Percentiles rank a stretch among this genome's conserved stretches.
These are phyloP conservation scores for Aplocera efformata DNA, from an alignment of 2,888 invertebrate species.

Conservation along the genomic window DNA sequence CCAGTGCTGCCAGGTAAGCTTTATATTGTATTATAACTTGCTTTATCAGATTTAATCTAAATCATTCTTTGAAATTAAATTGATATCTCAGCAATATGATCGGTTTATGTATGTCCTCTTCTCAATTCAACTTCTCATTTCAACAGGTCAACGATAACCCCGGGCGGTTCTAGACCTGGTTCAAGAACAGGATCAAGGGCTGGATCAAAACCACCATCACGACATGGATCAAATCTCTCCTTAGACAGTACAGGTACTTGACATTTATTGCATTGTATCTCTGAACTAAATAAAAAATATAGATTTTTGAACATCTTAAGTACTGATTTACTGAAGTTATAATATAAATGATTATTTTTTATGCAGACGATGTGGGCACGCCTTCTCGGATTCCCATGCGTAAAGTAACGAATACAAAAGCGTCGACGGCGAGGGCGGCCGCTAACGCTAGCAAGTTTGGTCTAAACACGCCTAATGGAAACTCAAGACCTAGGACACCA, in stretches of 20 bases:
- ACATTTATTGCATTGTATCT: too few relatives aligned
- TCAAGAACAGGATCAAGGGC: constrained; percentile 92
- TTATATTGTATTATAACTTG: not conserved
- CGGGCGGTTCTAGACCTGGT: constrained; percentile 90
- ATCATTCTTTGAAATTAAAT: too few relatives aligned
- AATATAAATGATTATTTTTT: constrained; percentile 1
- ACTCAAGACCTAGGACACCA: constrained; percentile 86
- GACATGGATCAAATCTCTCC: constrained; percentile 95
- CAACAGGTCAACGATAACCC: constrained; percentile 84
- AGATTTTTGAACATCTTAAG: too few relatives aligned
- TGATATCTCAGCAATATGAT: not conserved
- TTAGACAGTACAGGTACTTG: constrained; percentile 92
- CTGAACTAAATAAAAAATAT: too few relatives aligned
- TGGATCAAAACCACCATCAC: constrained; percentile 95
- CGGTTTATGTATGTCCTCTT: not conserved
- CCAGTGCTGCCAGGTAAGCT: constrained; percentile 78
- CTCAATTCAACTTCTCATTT: too few relatives aligned
- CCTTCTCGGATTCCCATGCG: constrained; percentile 91
- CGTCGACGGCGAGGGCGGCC: constrained; percentile 79
- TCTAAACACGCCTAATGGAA: constrained; percentile 80
- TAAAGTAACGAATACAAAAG: constrained; percentile 81
- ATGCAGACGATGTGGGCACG: constrained; percentile 84
- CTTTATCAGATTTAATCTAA: not conserved
- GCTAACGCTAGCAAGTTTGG: constrained; percentile 82
- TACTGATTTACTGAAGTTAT: too few relatives aligned